Percentiles rank a stretch among this genome's conserved stretches.
Evolutionary conservation across 92 coral and sea anemone species (phyloP).

Genomic region (Anthopleura xanthogrammica): DNA sequence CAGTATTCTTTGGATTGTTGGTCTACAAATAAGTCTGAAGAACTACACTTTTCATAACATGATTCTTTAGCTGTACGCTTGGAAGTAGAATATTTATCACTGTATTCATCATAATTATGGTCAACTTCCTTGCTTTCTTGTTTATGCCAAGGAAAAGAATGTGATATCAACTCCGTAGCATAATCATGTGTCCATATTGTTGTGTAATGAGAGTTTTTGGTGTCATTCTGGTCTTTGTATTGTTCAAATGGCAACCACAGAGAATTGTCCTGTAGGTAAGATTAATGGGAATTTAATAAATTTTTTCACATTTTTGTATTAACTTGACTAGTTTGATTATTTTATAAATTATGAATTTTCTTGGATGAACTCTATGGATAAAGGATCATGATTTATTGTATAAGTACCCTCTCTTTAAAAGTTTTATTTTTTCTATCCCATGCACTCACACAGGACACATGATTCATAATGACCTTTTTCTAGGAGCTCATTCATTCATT

Average conservation of each 20-base stretch:
- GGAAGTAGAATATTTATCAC: background rate
- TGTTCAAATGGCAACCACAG: constrained; percentile 73
- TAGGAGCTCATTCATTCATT: no score
- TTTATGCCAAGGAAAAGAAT: background rate
- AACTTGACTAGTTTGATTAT: no score
- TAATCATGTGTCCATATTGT: constrained; percentile 1
- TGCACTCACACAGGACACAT: no score
- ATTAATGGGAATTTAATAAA: background rate
- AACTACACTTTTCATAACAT: background rate
- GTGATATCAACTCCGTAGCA: background rate
- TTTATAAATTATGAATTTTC: no score
- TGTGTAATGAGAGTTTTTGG: background rate
- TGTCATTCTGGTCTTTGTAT: constrained; percentile 25
- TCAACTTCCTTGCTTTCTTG: background rate
- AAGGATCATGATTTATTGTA: no score
- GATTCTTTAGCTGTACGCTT: background rate
- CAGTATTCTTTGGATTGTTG: constrained; percentile 24
- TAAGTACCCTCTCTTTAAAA: no score
- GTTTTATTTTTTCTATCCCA: no score
- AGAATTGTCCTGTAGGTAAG: constrained; percentile 27
- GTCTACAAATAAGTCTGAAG: background rate
- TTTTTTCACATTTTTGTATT: background rate
- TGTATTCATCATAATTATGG: background rate
- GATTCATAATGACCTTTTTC: no score
- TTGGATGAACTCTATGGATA: no score